Percentiles rank a stretch among this genome's conserved stretches.
phyloP scores from a whole-genome alignment of 2,797 vertebrate species.

The Antrozous pallidus region DNA sequence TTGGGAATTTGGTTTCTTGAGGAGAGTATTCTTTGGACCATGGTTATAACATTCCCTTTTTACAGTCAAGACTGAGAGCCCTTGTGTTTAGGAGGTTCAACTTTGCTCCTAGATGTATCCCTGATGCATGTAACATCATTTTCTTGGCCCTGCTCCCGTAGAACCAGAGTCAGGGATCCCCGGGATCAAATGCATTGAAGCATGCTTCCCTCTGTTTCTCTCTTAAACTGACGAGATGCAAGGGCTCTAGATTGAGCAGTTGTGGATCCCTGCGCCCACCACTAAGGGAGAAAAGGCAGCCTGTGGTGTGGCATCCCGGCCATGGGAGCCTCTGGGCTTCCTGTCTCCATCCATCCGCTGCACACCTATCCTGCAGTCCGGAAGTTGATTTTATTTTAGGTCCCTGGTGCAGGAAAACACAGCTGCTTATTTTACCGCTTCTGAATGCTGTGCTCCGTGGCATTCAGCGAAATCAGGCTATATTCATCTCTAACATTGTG shows the following conservation, averaged over 20 bases:
- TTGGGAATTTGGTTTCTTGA: background rate
- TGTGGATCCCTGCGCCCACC: background rate
- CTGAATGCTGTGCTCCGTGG: conserved; percentile 36
- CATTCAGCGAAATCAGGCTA: conserved; percentile 74
- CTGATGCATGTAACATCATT: background rate
- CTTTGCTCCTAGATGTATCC: background rate
- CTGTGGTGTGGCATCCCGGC: rapidly evolving
- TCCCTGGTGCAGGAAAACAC: conserved; percentile 58
- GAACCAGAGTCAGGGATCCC: background rate
- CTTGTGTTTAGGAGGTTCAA: background rate
- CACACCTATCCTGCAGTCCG: background rate
- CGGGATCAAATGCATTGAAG: background rate
- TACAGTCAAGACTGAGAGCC: background rate
- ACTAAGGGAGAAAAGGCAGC: background rate
- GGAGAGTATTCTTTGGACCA: background rate
- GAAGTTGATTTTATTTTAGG: conserved; percentile 75
- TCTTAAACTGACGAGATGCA: background rate
- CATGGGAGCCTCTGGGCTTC: background rate
- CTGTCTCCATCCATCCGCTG: background rate
- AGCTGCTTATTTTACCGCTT: conserved; percentile 70
- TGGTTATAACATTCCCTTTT: background rate
- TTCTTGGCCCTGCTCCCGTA: background rate
- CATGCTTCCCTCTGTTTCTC: background rate
- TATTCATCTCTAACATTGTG: conserved; percentile 66
- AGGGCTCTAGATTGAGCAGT: background rate